Evolutionary conservation across 53 echinoderm and acorn worm species (phyloP).

Genomic region (Echinometra lucunter): DNA sequence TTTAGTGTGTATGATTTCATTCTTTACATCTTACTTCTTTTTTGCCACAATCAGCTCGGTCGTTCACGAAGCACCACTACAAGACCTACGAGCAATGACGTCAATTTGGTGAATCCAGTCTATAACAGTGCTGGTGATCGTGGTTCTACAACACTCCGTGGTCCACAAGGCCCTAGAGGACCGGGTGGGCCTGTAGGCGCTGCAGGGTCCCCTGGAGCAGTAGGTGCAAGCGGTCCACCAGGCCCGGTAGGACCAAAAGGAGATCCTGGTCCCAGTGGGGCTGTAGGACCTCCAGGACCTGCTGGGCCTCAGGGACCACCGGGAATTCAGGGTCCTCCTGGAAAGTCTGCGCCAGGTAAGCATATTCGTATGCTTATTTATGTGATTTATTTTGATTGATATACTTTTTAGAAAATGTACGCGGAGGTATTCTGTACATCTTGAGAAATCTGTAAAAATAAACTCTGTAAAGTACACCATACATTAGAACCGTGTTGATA

Average conservation of each 20-base stretch:
- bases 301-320: slow-evolving; percentile 57
- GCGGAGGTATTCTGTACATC: too few species aligned
- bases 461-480: too few species aligned
- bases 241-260: slow-evolving; percentile 74
- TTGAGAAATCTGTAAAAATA: too few species aligned
- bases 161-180: slow-evolving; percentile 53
- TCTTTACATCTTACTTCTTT: background rate
- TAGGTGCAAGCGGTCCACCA: slow-evolving; percentile 55
- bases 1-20: background rate
- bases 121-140: slow-evolving; percentile 59
- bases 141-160: slow-evolving; percentile 8
- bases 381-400: background rate
- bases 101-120: background rate
- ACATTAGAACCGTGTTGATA: too few species aligned
- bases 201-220: background rate
- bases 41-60: background rate
- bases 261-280: slow-evolving; percentile 69
- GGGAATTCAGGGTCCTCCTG: slow-evolving; percentile 71
- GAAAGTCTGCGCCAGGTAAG: slow-evolving; percentile 73
- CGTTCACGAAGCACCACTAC: background rate
- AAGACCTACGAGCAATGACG: background rate
- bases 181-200: slow-evolving; percentile 40
- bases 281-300: slow-evolving; percentile 70
- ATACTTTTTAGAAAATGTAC: background rate
- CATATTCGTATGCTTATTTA: too few species aligned